These are phyloP conservation scores for Sipha flava DNA, from an alignment of 1,140 invertebrate species.

Conservation along the genomic window DNA sequence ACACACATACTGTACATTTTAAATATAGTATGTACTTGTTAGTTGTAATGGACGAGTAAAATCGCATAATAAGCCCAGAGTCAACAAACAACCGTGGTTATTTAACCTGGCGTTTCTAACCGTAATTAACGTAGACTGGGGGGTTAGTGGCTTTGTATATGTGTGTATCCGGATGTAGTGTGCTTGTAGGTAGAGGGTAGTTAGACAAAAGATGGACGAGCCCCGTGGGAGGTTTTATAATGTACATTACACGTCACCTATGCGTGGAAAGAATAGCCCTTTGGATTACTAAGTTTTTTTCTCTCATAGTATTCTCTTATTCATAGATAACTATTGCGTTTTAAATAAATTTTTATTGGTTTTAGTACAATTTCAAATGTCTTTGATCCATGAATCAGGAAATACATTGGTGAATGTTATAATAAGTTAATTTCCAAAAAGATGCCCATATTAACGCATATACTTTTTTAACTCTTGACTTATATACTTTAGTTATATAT, in stretches of 20 bases:
- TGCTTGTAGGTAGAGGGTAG: not conserved
- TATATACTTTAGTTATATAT: not conserved
- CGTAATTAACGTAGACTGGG: conserved; percentile 23
- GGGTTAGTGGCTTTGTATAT: not conserved
- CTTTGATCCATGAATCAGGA: too few relatives aligned
- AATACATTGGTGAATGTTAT: too few relatives aligned
- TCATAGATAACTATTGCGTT: too few relatives aligned
- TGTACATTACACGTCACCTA: conserved; percentile 22
- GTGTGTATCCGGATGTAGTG: not conserved
- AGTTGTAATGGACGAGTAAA: conserved; percentile 15
- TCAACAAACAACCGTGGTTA: conserved; percentile 28
- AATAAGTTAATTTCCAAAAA: too few relatives aligned
- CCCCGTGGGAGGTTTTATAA: conserved; percentile 24
- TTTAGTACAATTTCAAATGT: too few relatives aligned
- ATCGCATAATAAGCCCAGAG: conserved; percentile 17
- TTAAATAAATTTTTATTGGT: not conserved
- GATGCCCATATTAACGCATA: too few relatives aligned
- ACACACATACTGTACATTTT: not conserved
- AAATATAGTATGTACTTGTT: not conserved
- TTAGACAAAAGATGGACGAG: conserved; percentile 30
- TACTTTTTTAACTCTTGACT: not conserved
- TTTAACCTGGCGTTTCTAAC: conserved; percentile 30
- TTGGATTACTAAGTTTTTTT: not conserved
- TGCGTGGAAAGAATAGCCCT: not conserved
- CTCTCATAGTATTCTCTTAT: not conserved